Evolutionary conservation across 2,797 vertebrate species (phyloP), one percentile per base, ranked within the genome.

Genomic region (Lepus townsendii): DNA sequence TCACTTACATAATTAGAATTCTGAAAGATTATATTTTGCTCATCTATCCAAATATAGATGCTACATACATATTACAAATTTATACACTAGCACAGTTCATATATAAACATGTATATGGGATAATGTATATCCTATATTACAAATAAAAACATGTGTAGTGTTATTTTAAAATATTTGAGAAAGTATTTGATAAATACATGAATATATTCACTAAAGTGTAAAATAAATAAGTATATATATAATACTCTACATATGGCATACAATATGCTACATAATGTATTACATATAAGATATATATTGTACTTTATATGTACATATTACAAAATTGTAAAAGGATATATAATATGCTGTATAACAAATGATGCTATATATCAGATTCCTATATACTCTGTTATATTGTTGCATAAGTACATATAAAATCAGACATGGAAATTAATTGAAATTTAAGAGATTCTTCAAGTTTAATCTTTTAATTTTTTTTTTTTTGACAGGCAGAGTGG

Each of bases 1-100:
- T 76, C 35, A 52, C 24, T 83, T 65, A 86, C 19, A 50, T 35
- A 83, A 73, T 71, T 91, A 66, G 89, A 94, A 94, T 87, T 89
- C 27, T 91, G 4, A 26, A 60, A 89, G 83, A 32, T 73, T 87
- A 65, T 30, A 90, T 62, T 79, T 79, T 96, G 27, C 69, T 54
- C 12, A 68, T 47, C 11, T 19, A 86, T 72, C 27, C 54, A 95
- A 72, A 69, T 72, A 27, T 12, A 76, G 8, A 63, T 17, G 7
- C 32, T 87, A 9, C 27, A 54, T 13, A 65, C 13, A 57, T 20
- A 17, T 13, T 57, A 65, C 7, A 73, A 1, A 24, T 52, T 68
- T 63, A 57, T 13, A 72, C 57, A 80, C 8, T 79, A 83, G 13
- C 6, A 88, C 2, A 88, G 12, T 54, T 50, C 16, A 38, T 27